A percentile compares a stretch with the other conserved stretches of the same genome.
phyloP scores from a whole-genome alignment of 2,113 vertebrate genomes.

The Limnothrissa miodon region DNA sequence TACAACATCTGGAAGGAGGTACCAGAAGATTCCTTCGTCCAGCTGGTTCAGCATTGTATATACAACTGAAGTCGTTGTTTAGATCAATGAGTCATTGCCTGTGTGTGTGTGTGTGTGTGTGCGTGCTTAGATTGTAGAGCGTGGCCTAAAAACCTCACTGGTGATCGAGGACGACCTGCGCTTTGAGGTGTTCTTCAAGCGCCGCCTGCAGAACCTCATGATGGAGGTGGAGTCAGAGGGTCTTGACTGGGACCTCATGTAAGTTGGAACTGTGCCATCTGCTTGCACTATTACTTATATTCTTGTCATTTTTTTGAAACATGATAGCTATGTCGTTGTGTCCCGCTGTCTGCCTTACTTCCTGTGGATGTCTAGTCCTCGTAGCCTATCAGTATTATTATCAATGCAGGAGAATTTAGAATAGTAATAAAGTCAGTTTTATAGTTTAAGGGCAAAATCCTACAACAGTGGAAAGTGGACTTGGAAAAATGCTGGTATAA shows the following conservation, averaged over 20 bases:
- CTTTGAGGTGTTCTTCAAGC: constrained; percentile 92
- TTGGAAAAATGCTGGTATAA: too few species aligned
- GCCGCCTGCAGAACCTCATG: constrained; percentile 85
- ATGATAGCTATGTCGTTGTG: not conserved
- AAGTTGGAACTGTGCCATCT: constrained; percentile 44
- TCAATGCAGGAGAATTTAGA: not conserved
- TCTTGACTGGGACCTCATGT: constrained; percentile 91
- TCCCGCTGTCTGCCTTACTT: not conserved
- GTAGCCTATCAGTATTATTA: too few species aligned
- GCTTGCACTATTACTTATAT: not conserved
- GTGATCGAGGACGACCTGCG: constrained; percentile 91
- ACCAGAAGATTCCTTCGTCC: not conserved
- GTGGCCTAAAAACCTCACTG: constrained; percentile 69
- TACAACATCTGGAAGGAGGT: constrained; percentile 90
- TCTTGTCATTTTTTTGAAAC: not conserved
- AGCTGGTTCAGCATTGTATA: not conserved
- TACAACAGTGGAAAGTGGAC: not conserved
- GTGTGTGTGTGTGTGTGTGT: constrained; percentile 7
- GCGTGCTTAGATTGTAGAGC: constrained; percentile 72
- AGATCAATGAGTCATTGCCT: not conserved
- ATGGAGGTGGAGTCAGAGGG: constrained; percentile 72
- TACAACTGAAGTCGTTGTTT: not conserved
- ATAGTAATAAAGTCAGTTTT: not conserved
- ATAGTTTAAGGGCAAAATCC: not conserved
- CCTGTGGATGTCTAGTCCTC: not conserved